These are phyloP conservation scores for Etheostoma cragini DNA, from an alignment of 2,113 vertebrate species.

Conservation along the genomic window DNA sequence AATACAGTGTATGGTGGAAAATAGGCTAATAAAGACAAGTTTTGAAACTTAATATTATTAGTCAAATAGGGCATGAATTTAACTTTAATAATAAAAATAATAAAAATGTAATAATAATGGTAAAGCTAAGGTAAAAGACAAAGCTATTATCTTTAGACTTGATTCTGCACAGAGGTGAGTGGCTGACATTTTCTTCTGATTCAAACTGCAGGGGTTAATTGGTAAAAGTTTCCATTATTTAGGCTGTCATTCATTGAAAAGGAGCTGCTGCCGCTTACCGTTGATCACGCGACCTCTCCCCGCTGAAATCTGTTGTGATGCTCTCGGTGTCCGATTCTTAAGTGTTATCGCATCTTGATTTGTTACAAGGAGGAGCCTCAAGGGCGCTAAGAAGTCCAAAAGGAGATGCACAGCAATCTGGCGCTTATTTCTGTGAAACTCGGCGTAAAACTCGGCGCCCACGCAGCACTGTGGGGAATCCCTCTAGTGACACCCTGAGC, in stretches of 20 bases:
- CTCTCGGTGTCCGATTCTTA: slow-evolving; percentile 66
- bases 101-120: no score
- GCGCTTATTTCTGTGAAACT: slow-evolving; percentile 74
- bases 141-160: background rate
- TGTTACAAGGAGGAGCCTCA: slow-evolving; percentile 72
- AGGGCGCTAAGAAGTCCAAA: slow-evolving; percentile 30
- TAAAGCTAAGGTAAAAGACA: background rate
- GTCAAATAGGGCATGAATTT: background rate
- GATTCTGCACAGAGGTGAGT: background rate
- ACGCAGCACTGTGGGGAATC: slow-evolving; percentile 76
- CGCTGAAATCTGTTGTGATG: slow-evolving; percentile 51
- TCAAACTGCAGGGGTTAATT: background rate
- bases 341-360: slow-evolving; percentile 64
- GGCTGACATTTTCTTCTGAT: background rate
- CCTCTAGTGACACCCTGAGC: slow-evolving; percentile 68
- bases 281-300: slow-evolving; percentile 45
- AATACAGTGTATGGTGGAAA: background rate
- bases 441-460: slow-evolving; percentile 58
- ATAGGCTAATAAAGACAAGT: background rate
- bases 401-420: slow-evolving; percentile 52
- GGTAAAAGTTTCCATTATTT: background rate
- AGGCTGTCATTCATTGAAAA: background rate
- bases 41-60: background rate
- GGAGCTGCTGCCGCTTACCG: slow-evolving; percentile 72
- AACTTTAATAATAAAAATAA: background rate